Conservation (phyloP, 2,888 invertebrate genomes). For the Pseudococcus viburni region DNA sequence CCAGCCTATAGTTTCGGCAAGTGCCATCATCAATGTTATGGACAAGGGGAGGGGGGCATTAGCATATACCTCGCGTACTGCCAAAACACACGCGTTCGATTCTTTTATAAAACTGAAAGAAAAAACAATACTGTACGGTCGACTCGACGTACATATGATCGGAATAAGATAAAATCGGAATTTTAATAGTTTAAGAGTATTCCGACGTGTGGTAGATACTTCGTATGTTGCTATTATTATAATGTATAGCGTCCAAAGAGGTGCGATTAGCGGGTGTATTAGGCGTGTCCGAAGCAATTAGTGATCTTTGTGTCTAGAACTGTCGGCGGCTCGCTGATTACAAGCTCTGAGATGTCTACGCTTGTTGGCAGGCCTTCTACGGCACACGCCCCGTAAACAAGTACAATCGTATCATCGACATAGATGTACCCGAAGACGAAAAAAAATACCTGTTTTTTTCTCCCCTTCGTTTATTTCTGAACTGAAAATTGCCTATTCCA, state of each 20-base stretch:
- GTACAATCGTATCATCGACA: constrained; percentile 64
- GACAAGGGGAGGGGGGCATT: constrained; percentile 2
- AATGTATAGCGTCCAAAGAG: constrained; percentile 66
- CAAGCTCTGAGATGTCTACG: constrained; percentile 65
- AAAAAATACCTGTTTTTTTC: constrained; percentile 28
- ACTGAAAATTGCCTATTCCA: not conserved
- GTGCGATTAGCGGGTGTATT: constrained; percentile 66
- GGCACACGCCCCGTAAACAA: constrained; percentile 66
- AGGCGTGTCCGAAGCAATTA: constrained; percentile 66
- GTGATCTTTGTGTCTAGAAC: constrained; percentile 66
- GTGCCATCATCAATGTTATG: constrained; percentile 7
- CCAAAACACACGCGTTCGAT: constrained; percentile 53
- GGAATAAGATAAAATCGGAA: constrained; percentile 64
- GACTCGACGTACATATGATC: constrained; percentile 12
- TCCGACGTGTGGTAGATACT: constrained; percentile 64
- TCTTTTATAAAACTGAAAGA: not conserved
- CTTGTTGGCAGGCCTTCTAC: constrained; percentile 66
- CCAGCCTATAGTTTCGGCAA: not conserved
- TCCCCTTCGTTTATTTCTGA: not conserved
- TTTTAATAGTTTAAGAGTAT: constrained; percentile 64
- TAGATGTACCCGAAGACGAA: not conserved
- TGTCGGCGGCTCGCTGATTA: constrained; percentile 66
- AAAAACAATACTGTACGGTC: constrained; percentile 24
- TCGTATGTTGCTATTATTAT: constrained; percentile 64
- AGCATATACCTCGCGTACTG: constrained; percentile 14